Percentiles rank a stretch among this genome's conserved stretches.
phyloP scores from a whole-genome alignment of 92 coral and sea anemone genomes.

The Paragorgia papillata region DNA sequence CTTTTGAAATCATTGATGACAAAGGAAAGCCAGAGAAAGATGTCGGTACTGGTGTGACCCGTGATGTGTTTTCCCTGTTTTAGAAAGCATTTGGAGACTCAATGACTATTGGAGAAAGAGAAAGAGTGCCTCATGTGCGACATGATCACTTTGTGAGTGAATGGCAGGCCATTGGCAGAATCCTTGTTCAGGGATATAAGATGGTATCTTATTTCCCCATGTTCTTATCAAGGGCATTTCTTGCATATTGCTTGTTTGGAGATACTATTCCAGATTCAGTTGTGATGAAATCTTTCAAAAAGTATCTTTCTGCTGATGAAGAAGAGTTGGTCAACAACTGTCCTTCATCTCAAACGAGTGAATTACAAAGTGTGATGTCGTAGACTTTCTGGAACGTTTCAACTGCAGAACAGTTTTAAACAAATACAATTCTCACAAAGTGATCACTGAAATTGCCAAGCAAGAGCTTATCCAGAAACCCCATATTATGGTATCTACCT shows the following conservation, averaged over 20 bases:
- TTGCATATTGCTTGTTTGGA: constrained; percentile 49
- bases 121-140: constrained; percentile 42
- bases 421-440: constrained; percentile 11
- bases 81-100: constrained; percentile 57
- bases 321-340: constrained; percentile 21
- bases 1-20: constrained; percentile 48
- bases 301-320: constrained; percentile 30
- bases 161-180: constrained; percentile 45
- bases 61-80: constrained; percentile 55
- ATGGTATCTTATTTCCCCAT: constrained; percentile 38
- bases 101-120: constrained; percentile 61
- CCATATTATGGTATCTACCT: constrained; percentile 26
- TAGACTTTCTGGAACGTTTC: constrained; percentile 54
- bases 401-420: constrained; percentile 46
- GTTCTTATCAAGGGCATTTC: constrained; percentile 46
- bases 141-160: constrained; percentile 38
- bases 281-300: constrained; percentile 35
- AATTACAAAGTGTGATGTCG: constrained; percentile 24
- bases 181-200: constrained; percentile 46
- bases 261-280: constrained; percentile 20
- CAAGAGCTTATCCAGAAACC: constrained; percentile 46
- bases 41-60: constrained; percentile 28
- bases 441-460: constrained; percentile 31
- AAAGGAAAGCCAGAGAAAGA: constrained; percentile 33
- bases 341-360: constrained; percentile 8